Conservation (phyloP, 2,797 vertebrate species). For the Florisuga fusca region DNA sequence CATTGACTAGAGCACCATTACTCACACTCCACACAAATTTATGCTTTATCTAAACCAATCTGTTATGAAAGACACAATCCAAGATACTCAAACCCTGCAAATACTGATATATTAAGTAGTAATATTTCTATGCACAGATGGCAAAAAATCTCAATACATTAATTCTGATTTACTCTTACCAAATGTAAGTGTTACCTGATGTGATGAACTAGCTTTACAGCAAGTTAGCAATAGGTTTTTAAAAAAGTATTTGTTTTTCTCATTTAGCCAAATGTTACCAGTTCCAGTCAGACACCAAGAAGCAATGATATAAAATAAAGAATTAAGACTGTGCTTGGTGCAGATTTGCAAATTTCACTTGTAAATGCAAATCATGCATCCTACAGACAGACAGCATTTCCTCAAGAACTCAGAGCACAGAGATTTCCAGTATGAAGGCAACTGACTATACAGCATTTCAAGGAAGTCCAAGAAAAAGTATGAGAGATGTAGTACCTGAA, state of each 20-base stretch:
- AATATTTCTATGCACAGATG: background rate
- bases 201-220: background rate
- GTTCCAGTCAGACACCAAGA: background rate
- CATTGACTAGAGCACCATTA: background rate
- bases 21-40: background rate
- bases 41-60: background rate
- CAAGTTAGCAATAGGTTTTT: background rate
- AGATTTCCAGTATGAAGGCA: background rate
- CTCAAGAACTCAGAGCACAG: background rate
- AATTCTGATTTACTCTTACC: background rate
- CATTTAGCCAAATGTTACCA: background rate
- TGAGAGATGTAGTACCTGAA: conserved; percentile 82
- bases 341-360: background rate
- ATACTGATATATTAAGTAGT: background rate
- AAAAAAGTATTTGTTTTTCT: background rate
- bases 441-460: background rate
- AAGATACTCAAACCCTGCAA: background rate
- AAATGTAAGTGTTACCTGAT: background rate
- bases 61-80: background rate
- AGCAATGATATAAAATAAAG: background rate
- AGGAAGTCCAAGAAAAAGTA: background rate
- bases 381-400: background rate
- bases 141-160: background rate
- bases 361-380: background rate
- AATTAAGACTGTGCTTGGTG: background rate